Conservation (phyloP, 92 coral and sea anemone genomes). For the Virgularia gustaviana region DNA sequence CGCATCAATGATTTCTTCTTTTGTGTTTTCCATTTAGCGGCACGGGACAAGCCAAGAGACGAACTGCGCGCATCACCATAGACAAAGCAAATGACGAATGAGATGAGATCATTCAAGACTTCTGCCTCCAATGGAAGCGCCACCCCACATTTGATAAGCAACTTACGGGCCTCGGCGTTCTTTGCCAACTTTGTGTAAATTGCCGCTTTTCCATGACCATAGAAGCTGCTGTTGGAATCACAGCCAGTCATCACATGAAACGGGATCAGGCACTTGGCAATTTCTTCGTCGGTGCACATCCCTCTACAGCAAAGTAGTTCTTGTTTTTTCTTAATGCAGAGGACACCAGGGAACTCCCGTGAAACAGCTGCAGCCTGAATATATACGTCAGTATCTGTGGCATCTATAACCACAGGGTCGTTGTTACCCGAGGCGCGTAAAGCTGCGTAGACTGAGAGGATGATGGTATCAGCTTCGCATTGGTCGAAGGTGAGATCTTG, state of each 20-base stretch:
- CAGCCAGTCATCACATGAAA: constrained; percentile 21
- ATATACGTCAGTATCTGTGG: constrained; percentile 11
- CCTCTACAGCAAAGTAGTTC: constrained; percentile 3
- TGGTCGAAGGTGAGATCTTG: constrained; percentile 4
- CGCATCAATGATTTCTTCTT: not conserved
- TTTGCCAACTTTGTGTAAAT: not conserved
- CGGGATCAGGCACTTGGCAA: constrained; percentile 10
- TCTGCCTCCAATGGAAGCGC: not conserved
- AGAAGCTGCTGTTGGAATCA: constrained; percentile 3
- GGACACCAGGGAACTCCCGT: not conserved
- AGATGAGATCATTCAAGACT: not conserved
- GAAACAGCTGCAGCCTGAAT: constrained; percentile 10
- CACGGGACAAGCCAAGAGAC: not conserved
- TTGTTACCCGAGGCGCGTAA: constrained; percentile 3
- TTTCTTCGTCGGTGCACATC: constrained; percentile 13
- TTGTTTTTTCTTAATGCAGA: constrained; percentile 14
- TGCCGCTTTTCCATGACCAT: not conserved
- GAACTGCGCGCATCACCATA: not conserved
- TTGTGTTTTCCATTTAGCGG: not conserved
- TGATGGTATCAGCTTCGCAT: constrained; percentile 22
- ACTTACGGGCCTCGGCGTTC: not conserved
- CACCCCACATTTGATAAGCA: too few relatives aligned
- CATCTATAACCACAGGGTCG: constrained; percentile 18
- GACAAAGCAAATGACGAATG: not conserved
- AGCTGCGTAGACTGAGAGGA: constrained; percentile 8